Evolutionary conservation across 2,113 vertebrate genomes (phyloP).

Genomic region (Sclerurus mexicanus): DNA sequence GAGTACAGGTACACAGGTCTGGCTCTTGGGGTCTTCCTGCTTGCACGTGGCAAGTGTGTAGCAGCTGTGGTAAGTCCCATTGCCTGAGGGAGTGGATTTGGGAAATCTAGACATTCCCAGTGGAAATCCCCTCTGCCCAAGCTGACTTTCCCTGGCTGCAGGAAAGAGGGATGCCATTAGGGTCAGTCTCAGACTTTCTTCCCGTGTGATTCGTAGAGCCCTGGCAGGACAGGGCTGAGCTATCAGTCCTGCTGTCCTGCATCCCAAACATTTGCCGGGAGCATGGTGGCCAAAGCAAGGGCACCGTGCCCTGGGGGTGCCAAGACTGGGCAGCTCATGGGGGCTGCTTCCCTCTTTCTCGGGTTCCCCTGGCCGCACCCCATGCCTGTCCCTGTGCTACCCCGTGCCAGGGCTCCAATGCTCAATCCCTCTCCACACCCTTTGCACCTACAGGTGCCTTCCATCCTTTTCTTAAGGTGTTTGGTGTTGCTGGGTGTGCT

Average conservation of each 20-base stretch:
- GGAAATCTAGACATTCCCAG: conserved; percentile 35
- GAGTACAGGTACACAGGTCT: accelerated
- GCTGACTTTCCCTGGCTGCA: not conserved
- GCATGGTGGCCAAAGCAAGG: accelerated
- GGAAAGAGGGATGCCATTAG: not conserved
- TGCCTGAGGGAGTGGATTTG: not conserved
- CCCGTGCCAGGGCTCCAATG: accelerated
- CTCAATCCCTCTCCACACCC: accelerated
- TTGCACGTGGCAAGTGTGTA: accelerated
- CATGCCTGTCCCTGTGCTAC: not conserved
- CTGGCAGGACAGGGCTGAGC: not conserved
- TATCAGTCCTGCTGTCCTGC: not conserved
- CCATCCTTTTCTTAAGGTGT: not conserved
- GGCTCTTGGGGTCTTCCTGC: not conserved
- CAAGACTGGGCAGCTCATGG: not conserved
- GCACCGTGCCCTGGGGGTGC: not conserved
- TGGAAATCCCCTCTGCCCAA: conserved; percentile 26
- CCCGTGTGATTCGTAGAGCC: not conserved
- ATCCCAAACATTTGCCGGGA: not conserved
- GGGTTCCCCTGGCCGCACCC: not conserved
- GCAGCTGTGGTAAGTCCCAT: not conserved
- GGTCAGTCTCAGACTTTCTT: not conserved
- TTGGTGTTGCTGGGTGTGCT: not conserved
- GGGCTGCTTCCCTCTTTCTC: not conserved
- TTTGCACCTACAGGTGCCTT: not conserved